Conservation (phyloP, 2,113 vertebrate species). For the Boleophthalmus pectinirostris region DNA sequence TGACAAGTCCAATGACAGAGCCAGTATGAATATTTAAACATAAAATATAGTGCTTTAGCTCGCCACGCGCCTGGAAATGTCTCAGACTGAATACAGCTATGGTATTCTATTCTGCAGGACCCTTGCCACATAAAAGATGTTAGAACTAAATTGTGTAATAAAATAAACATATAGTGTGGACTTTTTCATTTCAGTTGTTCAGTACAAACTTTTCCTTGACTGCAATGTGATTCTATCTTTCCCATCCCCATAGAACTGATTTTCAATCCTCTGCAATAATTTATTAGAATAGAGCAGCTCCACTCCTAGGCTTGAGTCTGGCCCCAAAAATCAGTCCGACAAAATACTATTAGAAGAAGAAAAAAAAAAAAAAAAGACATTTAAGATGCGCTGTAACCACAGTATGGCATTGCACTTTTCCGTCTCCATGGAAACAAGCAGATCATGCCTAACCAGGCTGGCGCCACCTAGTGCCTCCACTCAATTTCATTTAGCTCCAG, state of each 20-base stretch:
- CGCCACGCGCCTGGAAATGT: not conserved
- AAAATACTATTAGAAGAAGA: not conserved
- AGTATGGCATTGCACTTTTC: too few species aligned
- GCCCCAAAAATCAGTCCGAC: not conserved
- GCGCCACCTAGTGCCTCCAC: too few species aligned
- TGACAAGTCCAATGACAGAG: not conserved
- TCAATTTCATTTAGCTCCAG: too few species aligned
- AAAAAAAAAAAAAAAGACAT: not conserved
- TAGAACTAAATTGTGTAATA: not conserved
- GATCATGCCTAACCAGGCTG: too few species aligned
- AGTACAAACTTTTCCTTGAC: not conserved
- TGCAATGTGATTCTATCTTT: not conserved
- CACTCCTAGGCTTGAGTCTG: not conserved
- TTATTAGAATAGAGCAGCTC: not conserved
- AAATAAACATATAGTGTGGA: not conserved
- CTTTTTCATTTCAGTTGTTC: not conserved
- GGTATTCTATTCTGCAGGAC: not conserved
- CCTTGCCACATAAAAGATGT: not conserved
- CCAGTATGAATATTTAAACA: slow-evolving; percentile 9
- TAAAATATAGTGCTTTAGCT: not conserved
- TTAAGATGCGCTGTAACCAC: not conserved
- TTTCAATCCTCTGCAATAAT: not conserved
- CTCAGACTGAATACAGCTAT: not conserved
- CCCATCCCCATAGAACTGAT: not conserved
- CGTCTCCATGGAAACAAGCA: not conserved